Evolutionary conservation across 1,140 invertebrate genomes (phyloP), one percentile per base, ranked within the genome.

Genomic region (Drosophila repletoides): DNA sequence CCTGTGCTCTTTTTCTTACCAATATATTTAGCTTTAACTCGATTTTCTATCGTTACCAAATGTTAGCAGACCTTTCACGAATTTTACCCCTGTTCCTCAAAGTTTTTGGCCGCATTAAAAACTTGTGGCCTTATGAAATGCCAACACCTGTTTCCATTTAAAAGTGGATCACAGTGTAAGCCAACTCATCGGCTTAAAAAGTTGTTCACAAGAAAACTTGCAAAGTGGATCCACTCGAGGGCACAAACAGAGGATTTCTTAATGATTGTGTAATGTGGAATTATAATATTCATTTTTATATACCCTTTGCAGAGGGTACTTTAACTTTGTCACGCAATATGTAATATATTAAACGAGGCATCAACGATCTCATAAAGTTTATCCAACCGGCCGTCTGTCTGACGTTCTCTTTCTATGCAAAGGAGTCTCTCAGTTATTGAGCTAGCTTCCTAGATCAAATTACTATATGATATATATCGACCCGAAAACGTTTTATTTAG

Each of bases 61-160:
- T 17, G 7, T 15, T 1, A 38, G 68, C 34, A 38, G 49, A 70
- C 26, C 65, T 68, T 77, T 48, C 12, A n/a, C 26, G 63, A 51
- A 56, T 48, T 53, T 65, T 76, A 53, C 46, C 72, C n/a, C n/a
- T n/a, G n/a, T 52, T 31, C 51, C 21, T 58, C 66, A 70, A 74
- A 76, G 10, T 76, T 79, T 73, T 36, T 28, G 24, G n/a, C 40
- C 0, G n/a, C 40, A 33, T 9, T 40, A 38, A 17, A 41, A 59
- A 49, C 17, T 56, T 56, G 17, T 15, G 22, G 12, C 10, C 10
- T 55, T 64, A 55, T 64, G 56, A 56, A 64, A 74, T 58, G 75
- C 76, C 71, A 75, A 80, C 75, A 79, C 75, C 75, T 79, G 75
- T 60, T 75, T 70, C 76, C 74, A 34, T 70, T 80, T 60, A 43